A percentile compares a stretch with the other conserved stretches of the same genome.
Conservation (phyloP, 2,888 invertebrate genomes). For the Diarsia rubi region DNA sequence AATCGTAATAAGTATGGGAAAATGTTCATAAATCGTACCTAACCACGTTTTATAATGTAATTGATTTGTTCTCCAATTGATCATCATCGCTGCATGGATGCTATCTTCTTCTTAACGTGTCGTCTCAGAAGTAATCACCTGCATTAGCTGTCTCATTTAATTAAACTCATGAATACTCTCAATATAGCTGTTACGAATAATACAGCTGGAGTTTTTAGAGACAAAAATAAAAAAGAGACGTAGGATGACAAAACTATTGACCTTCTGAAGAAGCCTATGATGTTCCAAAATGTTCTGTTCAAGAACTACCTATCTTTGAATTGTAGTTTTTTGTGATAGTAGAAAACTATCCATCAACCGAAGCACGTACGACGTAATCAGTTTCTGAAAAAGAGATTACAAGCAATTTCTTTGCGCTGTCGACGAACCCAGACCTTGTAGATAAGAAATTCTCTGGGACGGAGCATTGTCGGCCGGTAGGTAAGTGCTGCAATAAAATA, state of each 20-base stretch:
- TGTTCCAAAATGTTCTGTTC: not conserved
- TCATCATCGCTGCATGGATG: not conserved
- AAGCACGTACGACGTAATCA: not conserved
- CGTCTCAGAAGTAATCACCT: not conserved
- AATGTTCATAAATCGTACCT: not conserved
- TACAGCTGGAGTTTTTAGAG: not conserved
- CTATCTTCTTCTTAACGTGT: not conserved
- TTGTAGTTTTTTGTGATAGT: not conserved
- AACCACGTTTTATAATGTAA: not conserved
- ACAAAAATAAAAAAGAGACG: not conserved
- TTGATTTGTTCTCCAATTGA: not conserved
- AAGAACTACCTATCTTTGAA: not conserved
- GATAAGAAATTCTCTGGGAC: not conserved
- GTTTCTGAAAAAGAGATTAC: conserved; percentile 3
- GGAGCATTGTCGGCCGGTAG: not conserved
- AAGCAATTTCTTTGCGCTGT: not conserved
- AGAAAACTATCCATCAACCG: not conserved
- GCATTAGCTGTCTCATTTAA: not conserved
- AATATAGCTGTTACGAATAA: not conserved
- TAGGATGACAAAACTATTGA: not conserved
- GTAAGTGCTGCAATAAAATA: not conserved
- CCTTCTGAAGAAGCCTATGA: not conserved
- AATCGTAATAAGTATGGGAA: not conserved
- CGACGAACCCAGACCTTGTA: conserved; percentile 1
- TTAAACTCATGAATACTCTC: not conserved